Conservation (phyloP, 2,797 vertebrate species). For the Zenarchopterus dispar region DNA sequence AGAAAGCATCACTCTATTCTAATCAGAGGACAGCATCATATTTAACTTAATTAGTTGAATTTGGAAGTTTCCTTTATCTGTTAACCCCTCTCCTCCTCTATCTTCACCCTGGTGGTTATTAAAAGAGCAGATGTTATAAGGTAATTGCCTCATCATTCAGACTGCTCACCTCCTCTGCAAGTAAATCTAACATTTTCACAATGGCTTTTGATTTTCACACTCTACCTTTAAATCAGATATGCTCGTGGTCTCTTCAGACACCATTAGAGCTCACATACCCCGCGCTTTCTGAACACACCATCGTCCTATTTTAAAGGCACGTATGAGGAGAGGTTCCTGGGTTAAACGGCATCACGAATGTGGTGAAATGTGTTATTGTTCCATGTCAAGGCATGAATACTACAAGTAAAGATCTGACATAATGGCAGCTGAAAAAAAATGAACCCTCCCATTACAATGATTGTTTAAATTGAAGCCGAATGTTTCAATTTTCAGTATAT, state of each 20-base stretch:
- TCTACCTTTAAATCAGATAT: slow-evolving; percentile 30
- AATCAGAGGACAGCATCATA: slow-evolving; percentile 57
- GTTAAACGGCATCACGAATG: slow-evolving; percentile 37
- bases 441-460: too few species aligned
- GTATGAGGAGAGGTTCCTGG: slow-evolving; percentile 9
- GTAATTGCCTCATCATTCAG: slow-evolving; percentile 76
- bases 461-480: too few species aligned
- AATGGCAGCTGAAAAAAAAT: too few species aligned
- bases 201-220: slow-evolving; percentile 54
- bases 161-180: slow-evolving; percentile 50
- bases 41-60: slow-evolving; percentile 64
- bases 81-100: slow-evolving; percentile 50
- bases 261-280: slow-evolving; percentile 13
- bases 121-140: slow-evolving; percentile 70
- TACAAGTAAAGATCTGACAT: background rate
- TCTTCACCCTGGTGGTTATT: slow-evolving; percentile 57
- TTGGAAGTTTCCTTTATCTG: slow-evolving; percentile 61
- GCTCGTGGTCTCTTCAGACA: slow-evolving; percentile 37
- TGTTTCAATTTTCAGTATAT: too few species aligned
- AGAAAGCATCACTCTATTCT: slow-evolving; percentile 36
- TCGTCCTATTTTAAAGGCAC: slow-evolving; percentile 15
- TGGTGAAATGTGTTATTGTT: slow-evolving; percentile 28
- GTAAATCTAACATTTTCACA: slow-evolving; percentile 47
- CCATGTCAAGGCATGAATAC: slow-evolving; percentile 2
- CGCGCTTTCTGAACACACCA: slow-evolving; percentile 17